A percentile compares a stretch with the other conserved stretches of the same genome.
phyloP scores from a whole-genome alignment of 2,797 vertebrate species.

The Tamandua tetradactyla region DNA sequence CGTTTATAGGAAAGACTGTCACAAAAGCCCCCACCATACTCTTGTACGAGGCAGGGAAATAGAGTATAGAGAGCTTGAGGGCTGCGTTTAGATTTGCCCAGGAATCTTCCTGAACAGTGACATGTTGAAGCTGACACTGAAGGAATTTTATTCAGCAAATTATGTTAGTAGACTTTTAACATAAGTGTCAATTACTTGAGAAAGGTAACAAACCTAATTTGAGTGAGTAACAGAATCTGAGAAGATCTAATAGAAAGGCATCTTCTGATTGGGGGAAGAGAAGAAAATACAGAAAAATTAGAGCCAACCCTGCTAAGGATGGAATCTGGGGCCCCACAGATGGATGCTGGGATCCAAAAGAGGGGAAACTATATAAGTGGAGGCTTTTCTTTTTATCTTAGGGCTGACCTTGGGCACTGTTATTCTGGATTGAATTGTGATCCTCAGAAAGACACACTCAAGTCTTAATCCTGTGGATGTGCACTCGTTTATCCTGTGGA shows the following conservation, averaged over 20 bases:
- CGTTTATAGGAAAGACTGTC: not conserved
- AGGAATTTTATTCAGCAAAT: not conserved
- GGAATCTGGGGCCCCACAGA: rapidly evolving
- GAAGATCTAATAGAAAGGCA: not conserved
- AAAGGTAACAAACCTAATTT: not conserved
- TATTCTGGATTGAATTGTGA: no score
- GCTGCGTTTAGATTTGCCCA: not conserved
- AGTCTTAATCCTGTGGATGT: no score
- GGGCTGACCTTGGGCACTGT: not conserved
- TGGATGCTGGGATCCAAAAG: not conserved
- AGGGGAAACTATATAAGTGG: rapidly evolving
- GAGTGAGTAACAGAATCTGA: not conserved
- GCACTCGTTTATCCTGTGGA: no score
- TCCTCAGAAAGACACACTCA: no score
- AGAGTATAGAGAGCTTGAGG: not conserved
- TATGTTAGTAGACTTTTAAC: not conserved
- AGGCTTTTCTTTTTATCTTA: not conserved
- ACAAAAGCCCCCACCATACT: no score
- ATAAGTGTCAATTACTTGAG: not conserved
- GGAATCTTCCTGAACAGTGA: not conserved
- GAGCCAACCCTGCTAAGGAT: not conserved
- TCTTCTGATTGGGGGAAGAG: not conserved
- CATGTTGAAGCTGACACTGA: not conserved
- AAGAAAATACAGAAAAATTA: not conserved
- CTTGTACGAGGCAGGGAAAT: not conserved